These are phyloP conservation scores for Parascotia fuliginaria DNA, from an alignment of 2,888 invertebrate genomes.

Conservation along the genomic window DNA sequence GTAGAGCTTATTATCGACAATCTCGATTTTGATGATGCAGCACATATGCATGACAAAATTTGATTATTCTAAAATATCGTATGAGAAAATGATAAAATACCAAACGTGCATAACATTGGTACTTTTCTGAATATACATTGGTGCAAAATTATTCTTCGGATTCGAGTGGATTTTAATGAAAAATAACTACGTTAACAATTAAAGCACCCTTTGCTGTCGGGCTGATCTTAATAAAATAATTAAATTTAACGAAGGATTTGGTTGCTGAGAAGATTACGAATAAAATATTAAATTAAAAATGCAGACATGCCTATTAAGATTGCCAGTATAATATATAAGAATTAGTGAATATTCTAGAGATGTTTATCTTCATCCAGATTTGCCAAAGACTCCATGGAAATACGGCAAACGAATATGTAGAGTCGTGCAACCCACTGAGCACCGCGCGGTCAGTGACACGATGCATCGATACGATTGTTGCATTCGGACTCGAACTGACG, in stretches of 20 bases:
- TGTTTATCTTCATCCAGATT: slow-evolving; percentile 4
- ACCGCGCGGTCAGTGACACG: slow-evolving; percentile 48
- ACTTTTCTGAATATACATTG: not conserved
- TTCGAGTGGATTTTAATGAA: slow-evolving; percentile 33
- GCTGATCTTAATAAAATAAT: slow-evolving; percentile 28
- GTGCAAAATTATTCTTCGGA: slow-evolving; percentile 5
- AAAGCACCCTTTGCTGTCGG: slow-evolving; percentile 26
- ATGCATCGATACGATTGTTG: slow-evolving; percentile 44
- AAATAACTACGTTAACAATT: slow-evolving; percentile 34
- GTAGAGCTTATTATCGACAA: slow-evolving; percentile 10
- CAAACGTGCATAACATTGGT: not conserved
- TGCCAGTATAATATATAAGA: slow-evolving; percentile 6
- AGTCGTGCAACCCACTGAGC: slow-evolving; percentile 14
- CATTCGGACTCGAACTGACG: slow-evolving; percentile 34
- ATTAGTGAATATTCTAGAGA: not conserved
- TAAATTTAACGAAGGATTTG: slow-evolving; percentile 7
- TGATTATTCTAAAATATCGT: not conserved
- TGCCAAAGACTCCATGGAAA: slow-evolving; percentile 17
- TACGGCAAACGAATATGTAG: slow-evolving; percentile 24
- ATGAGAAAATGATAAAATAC: not conserved
- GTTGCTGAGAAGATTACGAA: slow-evolving; percentile 14
- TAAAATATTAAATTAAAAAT: slow-evolving; percentile 11
- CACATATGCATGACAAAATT: slow-evolving; percentile 11
- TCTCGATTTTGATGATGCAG: slow-evolving; percentile 20
- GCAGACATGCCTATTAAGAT: slow-evolving; percentile 3